Conservation (phyloP, 2,113 vertebrate species). For the Misgurnus mizolepis region DNA sequence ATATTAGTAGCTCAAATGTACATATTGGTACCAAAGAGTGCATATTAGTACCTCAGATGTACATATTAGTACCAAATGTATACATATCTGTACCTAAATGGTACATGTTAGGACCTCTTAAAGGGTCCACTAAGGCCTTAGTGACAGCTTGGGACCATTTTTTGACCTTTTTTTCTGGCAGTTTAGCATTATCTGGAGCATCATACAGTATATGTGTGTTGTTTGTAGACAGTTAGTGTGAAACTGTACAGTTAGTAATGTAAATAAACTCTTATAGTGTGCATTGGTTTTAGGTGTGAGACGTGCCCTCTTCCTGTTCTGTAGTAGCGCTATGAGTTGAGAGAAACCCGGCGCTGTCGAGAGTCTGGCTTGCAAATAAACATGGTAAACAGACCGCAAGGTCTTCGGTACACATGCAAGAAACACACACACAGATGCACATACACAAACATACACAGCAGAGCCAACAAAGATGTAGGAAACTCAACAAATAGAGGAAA, state of each 20-base stretch:
- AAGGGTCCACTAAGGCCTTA: too few species aligned
- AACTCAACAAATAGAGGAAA: background rate
- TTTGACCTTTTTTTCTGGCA: too few species aligned
- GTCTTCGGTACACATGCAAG: slow-evolving; percentile 5
- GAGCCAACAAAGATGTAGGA: background rate
- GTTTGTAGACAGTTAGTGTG: background rate
- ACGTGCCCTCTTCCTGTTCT: background rate
- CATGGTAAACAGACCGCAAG: background rate
- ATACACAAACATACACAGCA: background rate
- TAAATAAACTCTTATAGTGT: background rate
- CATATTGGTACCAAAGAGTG: too few species aligned
- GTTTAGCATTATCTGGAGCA: background rate
- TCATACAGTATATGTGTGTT: background rate
- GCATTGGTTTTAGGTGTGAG: background rate
- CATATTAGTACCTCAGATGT: too few species aligned
- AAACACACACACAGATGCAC: background rate
- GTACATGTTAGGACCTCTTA: too few species aligned
- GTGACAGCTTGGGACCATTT: too few species aligned
- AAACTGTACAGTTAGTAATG: background rate
- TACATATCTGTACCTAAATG: too few species aligned
- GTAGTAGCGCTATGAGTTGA: background rate
- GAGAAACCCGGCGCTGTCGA: background rate
- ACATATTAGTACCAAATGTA: too few species aligned
- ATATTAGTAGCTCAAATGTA: too few species aligned
- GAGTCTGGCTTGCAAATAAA: background rate